These are phyloP conservation scores for Helostoma temminkii DNA, from an alignment of 2,797 vertebrate genomes.

Conservation along the genomic window DNA sequence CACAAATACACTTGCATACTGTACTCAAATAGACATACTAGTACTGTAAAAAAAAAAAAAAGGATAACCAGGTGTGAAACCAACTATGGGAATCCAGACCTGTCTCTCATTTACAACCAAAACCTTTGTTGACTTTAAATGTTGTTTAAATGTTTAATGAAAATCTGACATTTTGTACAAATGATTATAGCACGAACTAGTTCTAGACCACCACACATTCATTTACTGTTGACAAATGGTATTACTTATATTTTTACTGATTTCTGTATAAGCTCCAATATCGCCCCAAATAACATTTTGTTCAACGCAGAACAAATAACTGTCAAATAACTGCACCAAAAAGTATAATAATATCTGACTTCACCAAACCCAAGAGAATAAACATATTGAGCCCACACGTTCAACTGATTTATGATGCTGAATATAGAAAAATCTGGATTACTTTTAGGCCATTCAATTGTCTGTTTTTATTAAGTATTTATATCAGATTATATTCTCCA, in stretches of 20 bases:
- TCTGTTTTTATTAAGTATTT: slow-evolving; percentile 5
- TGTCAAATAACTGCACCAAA: background rate
- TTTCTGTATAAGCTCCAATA: background rate
- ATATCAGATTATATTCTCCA: background rate
- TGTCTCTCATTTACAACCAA: background rate
- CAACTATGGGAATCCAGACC: too few relatives aligned
- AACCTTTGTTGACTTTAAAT: too few relatives aligned
- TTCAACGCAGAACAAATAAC: background rate
- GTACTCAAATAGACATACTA: too few relatives aligned
- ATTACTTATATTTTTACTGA: background rate
- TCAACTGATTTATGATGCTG: background rate
- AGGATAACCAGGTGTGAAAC: too few relatives aligned
- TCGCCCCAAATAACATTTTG: too few relatives aligned
- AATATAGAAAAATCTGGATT: slow-evolving; percentile 1
- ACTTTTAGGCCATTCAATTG: slow-evolving; percentile 1
- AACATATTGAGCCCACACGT: slow-evolving; percentile 13
- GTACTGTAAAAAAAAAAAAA: too few relatives aligned
- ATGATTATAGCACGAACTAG: too few relatives aligned
- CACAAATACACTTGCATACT: too few relatives aligned
- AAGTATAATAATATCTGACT: background rate
- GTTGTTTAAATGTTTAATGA: too few relatives aligned
- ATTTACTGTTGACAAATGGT: too few relatives aligned
- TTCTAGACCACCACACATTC: too few relatives aligned
- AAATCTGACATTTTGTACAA: too few relatives aligned
- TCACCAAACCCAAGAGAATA: background rate